phyloP scores from a whole-genome alignment of 2,797 vertebrate genomes.

The Delichon dasypus region DNA sequence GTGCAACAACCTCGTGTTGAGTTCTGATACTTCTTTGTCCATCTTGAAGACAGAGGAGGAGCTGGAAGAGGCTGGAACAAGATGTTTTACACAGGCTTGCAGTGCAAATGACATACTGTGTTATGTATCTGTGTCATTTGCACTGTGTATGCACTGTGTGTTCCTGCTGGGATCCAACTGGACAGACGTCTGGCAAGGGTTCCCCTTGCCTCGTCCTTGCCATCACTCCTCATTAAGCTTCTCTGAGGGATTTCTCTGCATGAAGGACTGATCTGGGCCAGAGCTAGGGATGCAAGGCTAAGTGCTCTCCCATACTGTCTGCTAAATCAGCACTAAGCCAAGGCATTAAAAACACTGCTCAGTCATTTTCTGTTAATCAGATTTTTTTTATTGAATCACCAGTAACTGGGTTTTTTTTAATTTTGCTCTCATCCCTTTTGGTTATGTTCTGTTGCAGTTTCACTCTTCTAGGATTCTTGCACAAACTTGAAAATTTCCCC shows the following conservation, averaged over 20 bases:
- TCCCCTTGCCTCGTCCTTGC: not conserved
- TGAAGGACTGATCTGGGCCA: not conserved
- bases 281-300: not conserved
- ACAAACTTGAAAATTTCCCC: not conserved
- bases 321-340: not conserved
- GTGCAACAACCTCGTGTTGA: accelerated
- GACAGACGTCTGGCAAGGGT: not conserved
- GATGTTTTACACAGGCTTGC: accelerated
- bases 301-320: not conserved
- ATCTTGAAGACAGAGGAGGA: not conserved
- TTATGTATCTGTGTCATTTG: accelerated
- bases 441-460: not conserved
- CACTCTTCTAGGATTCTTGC: not conserved
- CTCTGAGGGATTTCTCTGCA: not conserved
- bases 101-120: accelerated
- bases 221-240: not conserved
- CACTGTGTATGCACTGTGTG: accelerated
- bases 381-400: not conserved
- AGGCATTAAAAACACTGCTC: not conserved
- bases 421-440: not conserved
- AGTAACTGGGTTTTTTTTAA: not conserved
- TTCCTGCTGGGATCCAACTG: not conserved
- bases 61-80: not conserved
- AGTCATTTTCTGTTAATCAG: not conserved
- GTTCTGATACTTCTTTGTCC: not conserved